These are phyloP conservation scores for Macrocentrus cingulum DNA, from an alignment of 1,140 invertebrate species.

Conservation along the genomic window DNA sequence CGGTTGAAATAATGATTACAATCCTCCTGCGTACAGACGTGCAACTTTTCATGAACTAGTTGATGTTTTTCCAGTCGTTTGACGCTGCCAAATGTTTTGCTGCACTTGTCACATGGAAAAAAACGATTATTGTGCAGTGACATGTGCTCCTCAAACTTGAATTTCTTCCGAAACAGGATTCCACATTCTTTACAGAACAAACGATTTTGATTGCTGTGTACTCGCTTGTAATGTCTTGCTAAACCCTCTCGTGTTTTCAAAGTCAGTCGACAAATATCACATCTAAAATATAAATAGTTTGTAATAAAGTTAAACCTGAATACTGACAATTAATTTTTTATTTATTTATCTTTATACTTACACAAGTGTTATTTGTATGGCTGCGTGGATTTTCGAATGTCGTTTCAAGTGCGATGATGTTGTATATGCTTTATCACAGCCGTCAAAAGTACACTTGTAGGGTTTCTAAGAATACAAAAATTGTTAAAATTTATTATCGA, in stretches of 20 bases:
- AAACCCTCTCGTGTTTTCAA: conserved; percentile 36
- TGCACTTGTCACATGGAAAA: conserved; percentile 32
- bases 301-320: neutral
- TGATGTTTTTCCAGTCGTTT: conserved; percentile 15
- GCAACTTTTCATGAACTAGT: neutral
- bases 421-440: conserved; percentile 45
- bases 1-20: neutral
- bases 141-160: conserved; percentile 32
- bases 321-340: neutral
- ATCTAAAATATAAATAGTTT: conserved; percentile 29
- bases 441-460: conserved; percentile 37
- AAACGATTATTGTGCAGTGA: conserved; percentile 23
- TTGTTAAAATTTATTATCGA: conserved; percentile 14
- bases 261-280: conserved; percentile 30
- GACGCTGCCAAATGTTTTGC: conserved; percentile 20
- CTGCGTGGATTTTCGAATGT: conserved; percentile 20
- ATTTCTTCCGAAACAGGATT: conserved; percentile 33
- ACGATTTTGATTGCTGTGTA: conserved; percentile 29
- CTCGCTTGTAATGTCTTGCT: conserved; percentile 37
- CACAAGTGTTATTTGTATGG: neutral
- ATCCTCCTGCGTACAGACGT: neutral
- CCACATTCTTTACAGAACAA: conserved; percentile 38
- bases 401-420: conserved; percentile 46
- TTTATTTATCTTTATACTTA: neutral
- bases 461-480: conserved; percentile 37